Conservation (phyloP, 1,140 invertebrate species). For the Campoletis sonorensis region DNA sequence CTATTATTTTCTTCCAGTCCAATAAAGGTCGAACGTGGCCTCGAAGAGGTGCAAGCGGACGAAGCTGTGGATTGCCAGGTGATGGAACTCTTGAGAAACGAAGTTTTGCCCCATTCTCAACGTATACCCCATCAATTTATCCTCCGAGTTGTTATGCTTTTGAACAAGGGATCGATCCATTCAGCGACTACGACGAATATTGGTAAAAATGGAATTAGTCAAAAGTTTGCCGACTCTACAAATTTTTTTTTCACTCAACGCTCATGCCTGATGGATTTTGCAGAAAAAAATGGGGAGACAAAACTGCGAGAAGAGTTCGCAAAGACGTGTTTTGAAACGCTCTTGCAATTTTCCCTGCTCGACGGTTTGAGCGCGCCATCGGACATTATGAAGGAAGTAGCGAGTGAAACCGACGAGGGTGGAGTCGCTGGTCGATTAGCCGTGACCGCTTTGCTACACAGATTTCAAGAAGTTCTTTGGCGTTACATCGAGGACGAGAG, state of each 20-base stretch:
- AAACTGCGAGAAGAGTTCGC: constrained; percentile 96
- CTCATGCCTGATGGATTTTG: not conserved
- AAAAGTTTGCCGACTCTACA: not conserved
- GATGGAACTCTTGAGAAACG: constrained; percentile 89
- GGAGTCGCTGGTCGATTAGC: constrained; percentile 89
- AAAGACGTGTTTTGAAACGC: constrained; percentile 96
- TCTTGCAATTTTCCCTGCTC: constrained; percentile 93
- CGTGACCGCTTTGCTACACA: constrained; percentile 91
- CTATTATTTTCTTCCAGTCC: constrained; percentile 58
- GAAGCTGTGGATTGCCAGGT: constrained; percentile 92
- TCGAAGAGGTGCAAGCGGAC: constrained; percentile 89
- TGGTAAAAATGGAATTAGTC: constrained; percentile 61
- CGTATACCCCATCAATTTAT: constrained; percentile 92
- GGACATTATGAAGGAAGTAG: constrained; percentile 68
- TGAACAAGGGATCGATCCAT: constrained; percentile 96
- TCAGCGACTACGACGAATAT: constrained; percentile 84
- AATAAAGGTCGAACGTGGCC: constrained; percentile 81
- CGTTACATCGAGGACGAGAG: constrained; percentile 93
- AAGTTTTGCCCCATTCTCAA: constrained; percentile 89
- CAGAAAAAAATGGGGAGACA: constrained; percentile 85
- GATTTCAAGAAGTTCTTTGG: constrained; percentile 94
- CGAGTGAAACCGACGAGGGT: constrained; percentile 75
- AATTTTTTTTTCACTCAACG: not conserved
- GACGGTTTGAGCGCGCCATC: constrained; percentile 80
- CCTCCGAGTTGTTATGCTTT: constrained; percentile 89